phyloP scores from a whole-genome alignment of 2,888 invertebrate genomes.

The Cephus nigrinus region DNA sequence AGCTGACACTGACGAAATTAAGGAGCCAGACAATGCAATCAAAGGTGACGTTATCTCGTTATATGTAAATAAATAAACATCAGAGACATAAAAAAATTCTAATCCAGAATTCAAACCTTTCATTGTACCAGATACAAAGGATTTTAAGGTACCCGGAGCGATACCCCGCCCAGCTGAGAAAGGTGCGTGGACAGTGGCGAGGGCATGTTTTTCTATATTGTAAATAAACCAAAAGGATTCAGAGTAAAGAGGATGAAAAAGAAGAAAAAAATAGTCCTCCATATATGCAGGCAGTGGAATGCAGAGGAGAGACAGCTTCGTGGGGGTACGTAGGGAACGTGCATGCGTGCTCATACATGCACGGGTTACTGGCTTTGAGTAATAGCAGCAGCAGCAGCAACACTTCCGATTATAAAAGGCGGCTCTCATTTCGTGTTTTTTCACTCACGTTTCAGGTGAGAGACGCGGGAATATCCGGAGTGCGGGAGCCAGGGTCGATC shows the following conservation, averaged over 20 bases:
- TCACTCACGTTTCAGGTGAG: slow-evolving; percentile 32
- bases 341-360: slow-evolving; percentile 16
- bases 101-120: not conserved
- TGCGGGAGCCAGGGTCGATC: slow-evolving; percentile 11
- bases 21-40: not conserved
- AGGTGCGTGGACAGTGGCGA: not conserved
- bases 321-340: slow-evolving; percentile 2
- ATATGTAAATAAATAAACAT: not conserved
- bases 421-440: slow-evolving; percentile 24
- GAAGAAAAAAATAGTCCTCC: not conserved
- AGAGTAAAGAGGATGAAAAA: not conserved
- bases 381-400: slow-evolving; percentile 22
- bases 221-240: not conserved
- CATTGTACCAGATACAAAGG: too few species aligned
- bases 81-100: not conserved
- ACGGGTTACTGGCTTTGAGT: not conserved
- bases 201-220: not conserved
- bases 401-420: slow-evolving; percentile 34
- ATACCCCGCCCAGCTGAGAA: slow-evolving; percentile 3
- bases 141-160: not conserved
- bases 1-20: not conserved
- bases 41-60: not conserved
- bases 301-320: slow-evolving; percentile 6
- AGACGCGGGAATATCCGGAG: slow-evolving; percentile 19
- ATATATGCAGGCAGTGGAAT: slow-evolving; percentile 5